Conservation (phyloP, 1,140 invertebrate genomes). For the Bombus pyrosoma region DNA sequence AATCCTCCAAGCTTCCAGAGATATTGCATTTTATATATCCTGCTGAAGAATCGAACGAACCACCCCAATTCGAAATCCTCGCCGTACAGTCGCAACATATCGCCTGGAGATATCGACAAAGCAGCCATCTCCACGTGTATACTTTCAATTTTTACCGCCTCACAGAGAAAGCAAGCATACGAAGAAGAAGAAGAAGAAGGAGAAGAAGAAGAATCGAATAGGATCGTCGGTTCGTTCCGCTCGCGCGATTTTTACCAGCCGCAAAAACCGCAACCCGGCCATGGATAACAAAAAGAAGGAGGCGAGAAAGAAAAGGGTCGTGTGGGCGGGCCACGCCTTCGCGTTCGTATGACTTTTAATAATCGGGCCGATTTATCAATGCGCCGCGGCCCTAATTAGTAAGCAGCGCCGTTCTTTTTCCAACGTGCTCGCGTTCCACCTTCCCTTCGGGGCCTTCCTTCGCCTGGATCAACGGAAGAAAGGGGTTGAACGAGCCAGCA, state of each 20-base stretch:
- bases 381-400: constrained; percentile 50
- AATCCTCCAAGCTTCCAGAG: too few species aligned
- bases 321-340: constrained; percentile 48
- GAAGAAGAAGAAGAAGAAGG: neutral
- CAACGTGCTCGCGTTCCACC: neutral
- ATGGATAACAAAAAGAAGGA: constrained; percentile 13
- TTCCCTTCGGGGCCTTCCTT: neutral
- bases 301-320: constrained; percentile 46
- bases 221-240: constrained; percentile 18
- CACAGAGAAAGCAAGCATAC: neutral
- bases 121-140: neutral
- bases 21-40: too few species aligned
- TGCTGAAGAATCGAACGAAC: neutral
- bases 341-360: constrained; percentile 48
- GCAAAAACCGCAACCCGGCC: constrained; percentile 41
- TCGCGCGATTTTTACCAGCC: constrained; percentile 44
- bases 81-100: neutral
- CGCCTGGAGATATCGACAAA: too few species aligned
- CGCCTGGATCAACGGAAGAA: neutral
- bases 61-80: neutral
- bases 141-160: neutral
- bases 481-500: neutral
- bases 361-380: constrained; percentile 54
- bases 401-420: constrained; percentile 28
- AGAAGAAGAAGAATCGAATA: neutral